phyloP scores from a whole-genome alignment of 2,797 vertebrate species.

The Antennarius maculatus region DNA sequence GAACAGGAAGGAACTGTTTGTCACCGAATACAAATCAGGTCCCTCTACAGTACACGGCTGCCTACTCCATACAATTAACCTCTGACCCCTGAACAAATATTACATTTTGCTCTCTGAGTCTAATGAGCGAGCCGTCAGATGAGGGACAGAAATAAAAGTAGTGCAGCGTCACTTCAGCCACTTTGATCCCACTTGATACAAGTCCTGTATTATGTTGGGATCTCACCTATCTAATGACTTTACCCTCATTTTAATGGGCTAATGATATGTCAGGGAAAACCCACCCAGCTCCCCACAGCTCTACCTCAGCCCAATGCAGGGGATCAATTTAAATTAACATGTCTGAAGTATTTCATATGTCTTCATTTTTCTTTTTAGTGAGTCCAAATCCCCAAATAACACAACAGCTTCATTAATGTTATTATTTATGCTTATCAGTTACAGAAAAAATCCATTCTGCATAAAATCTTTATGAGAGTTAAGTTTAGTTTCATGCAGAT shows the following conservation, averaged over 20 bases:
- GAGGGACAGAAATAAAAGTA: slow-evolving; percentile 14
- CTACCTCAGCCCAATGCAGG: not conserved
- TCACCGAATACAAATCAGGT: slow-evolving; percentile 45
- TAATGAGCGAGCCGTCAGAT: slow-evolving; percentile 22
- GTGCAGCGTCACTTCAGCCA: not conserved
- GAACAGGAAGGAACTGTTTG: slow-evolving; percentile 25
- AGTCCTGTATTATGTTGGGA: slow-evolving; percentile 9
- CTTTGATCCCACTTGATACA: slow-evolving; percentile 10
- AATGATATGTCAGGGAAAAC: not conserved
- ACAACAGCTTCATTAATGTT: too few species aligned
- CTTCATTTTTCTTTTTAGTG: not conserved
- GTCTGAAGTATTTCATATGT: not conserved
- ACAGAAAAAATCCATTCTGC: too few species aligned
- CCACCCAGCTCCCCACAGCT: not conserved
- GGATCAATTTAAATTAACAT: not conserved
- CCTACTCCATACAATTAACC: slow-evolving; percentile 37
- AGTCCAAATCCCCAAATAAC: too few species aligned
- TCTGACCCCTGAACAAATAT: slow-evolving; percentile 30
- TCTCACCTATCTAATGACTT: slow-evolving; percentile 19
- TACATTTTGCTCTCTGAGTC: slow-evolving; percentile 27
- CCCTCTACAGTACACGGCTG: slow-evolving; percentile 24
- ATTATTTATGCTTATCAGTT: not conserved
- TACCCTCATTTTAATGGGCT: slow-evolving; percentile 1
- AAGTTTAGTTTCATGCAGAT: too few species aligned
- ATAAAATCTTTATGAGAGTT: too few species aligned